A percentile compares a stretch with the other conserved stretches of the same genome.
phyloP scores from a whole-genome alignment of 1,140 invertebrate genomes.

The Steinernema khuongi region DNA sequence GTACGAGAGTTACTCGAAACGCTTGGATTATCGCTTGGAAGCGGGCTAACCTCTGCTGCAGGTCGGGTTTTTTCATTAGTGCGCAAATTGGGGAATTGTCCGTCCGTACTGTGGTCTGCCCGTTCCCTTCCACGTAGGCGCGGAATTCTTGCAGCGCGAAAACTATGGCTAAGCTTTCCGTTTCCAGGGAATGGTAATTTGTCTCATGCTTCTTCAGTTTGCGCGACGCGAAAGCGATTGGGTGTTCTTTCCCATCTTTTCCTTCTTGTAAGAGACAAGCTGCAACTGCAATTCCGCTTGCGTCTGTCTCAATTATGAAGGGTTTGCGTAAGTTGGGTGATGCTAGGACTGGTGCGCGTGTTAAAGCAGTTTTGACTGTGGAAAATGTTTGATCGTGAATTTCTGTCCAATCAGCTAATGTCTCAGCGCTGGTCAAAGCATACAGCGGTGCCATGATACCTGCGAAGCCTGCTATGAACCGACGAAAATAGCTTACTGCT shows the following conservation, averaged over 20 bases:
- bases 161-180: conserved; percentile 28
- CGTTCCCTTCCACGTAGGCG: conserved; percentile 3
- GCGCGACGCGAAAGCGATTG: conserved; percentile 27
- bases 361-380: conserved; percentile 23
- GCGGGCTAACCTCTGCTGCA: no score
- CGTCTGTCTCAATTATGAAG: conserved; percentile 39
- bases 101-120: not conserved
- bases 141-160: conserved; percentile 1
- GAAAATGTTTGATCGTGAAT: conserved; percentile 30
- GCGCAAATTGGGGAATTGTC: conserved; percentile 12
- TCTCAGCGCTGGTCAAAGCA: conserved; percentile 29
- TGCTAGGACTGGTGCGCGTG: conserved; percentile 30
- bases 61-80: no score
- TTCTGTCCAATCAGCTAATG: conserved; percentile 14
- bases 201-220: conserved; percentile 24
- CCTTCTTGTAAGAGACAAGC: conserved; percentile 32
- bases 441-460: conserved; percentile 22
- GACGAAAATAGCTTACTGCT: conserved; percentile 28
- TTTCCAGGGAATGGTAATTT: conserved; percentile 23
- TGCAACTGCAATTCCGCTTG: conserved; percentile 27
- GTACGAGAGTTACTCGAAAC: no score
- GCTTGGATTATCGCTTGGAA: no score
- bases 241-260: conserved; percentile 25
- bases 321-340: conserved; percentile 23
- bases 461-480: conserved; percentile 35